These are phyloP conservation scores for Hydriomena furcata DNA, from an alignment of 2,888 invertebrate species.

Conservation along the genomic window DNA sequence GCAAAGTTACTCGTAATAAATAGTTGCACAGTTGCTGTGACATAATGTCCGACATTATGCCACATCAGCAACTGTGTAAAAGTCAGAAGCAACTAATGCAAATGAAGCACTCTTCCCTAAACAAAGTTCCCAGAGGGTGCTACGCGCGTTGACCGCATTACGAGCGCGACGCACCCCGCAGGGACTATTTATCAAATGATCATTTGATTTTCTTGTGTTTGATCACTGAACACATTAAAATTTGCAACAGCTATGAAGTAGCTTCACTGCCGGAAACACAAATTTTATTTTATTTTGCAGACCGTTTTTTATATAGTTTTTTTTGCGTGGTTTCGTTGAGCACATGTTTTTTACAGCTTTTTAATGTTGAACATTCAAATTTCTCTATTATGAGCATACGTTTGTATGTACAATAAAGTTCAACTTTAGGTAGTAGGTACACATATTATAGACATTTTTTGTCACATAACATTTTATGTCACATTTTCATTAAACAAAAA, in stretches of 20 bases:
- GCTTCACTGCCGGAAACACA: constrained; percentile 52
- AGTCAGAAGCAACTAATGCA: constrained; percentile 20
- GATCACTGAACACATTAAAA: constrained; percentile 83
- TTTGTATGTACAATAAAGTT: no score
- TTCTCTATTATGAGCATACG: no score
- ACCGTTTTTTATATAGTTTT: no score
- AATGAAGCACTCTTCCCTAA: constrained; percentile 28
- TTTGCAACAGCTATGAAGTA: constrained; percentile 68
- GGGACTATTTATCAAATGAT: constrained; percentile 84
- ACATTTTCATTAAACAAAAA: no score
- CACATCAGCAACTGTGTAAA: constrained; percentile 7
- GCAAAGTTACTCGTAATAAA: not conserved
- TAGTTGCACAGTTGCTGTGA: not conserved
- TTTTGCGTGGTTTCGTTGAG: no score
- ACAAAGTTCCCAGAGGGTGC: constrained; percentile 37
- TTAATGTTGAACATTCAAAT: no score
- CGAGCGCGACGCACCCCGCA: constrained; percentile 60
- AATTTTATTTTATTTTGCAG: not conserved
- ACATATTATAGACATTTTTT: no score
- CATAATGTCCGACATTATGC: constrained; percentile 9
- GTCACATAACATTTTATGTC: no score
- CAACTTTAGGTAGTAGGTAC: no score
- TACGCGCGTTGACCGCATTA: constrained; percentile 72
- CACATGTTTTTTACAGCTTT: no score
- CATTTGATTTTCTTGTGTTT: constrained; percentile 85